Percentiles rank a stretch among this genome's conserved stretches.
These are phyloP conservation scores for Acanthurus lineatus DNA, from an alignment of 2,797 vertebrate species.

Conservation along the genomic window DNA sequence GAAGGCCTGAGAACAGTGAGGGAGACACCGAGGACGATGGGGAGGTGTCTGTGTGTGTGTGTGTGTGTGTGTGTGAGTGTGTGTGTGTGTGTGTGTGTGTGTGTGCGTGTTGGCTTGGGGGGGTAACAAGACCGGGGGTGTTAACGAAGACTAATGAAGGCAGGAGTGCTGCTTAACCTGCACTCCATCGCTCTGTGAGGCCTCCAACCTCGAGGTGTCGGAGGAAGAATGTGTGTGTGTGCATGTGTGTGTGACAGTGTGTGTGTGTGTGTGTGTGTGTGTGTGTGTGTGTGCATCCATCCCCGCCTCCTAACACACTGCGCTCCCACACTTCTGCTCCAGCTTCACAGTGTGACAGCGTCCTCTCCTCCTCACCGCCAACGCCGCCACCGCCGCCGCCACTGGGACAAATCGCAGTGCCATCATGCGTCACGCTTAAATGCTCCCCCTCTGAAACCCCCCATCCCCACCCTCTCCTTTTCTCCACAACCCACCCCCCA, in stretches of 20 bases:
- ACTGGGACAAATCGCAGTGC: slow-evolving; percentile 70
- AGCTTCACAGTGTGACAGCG: slow-evolving; percentile 66
- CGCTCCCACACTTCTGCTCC: slow-evolving; percentile 58
- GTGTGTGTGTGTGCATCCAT: neutral
- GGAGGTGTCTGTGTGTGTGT: neutral
- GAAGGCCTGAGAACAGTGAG: slow-evolving; percentile 47
- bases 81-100: neutral
- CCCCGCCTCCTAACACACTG: slow-evolving; percentile 35
- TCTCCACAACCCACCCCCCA: slow-evolving; percentile 27
- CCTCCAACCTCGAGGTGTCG: slow-evolving; percentile 44
- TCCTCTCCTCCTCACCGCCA: slow-evolving; percentile 47
- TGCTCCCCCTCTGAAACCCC: slow-evolving; percentile 2
- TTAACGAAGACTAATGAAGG: slow-evolving; percentile 69
- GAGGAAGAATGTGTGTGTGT: slow-evolving; percentile 19
- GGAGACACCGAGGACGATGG: slow-evolving; percentile 14
- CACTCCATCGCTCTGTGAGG: slow-evolving; percentile 62
- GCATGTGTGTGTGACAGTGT: slow-evolving; percentile 10
- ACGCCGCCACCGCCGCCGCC: slow-evolving; percentile 41
- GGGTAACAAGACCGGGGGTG: slow-evolving; percentile 14
- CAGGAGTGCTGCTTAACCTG: slow-evolving; percentile 72
- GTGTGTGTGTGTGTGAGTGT: neutral
- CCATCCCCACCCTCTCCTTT: slow-evolving; percentile 48
- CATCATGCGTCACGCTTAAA: slow-evolving; percentile 69
- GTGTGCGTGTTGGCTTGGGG: neutral
- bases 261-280: slow-evolving; percentile 19